A percentile compares a stretch with the other conserved stretches of the same genome.
Evolutionary conservation across 2,113 vertebrate species (phyloP).

Genomic region (Rousettus leschenaultii): DNA sequence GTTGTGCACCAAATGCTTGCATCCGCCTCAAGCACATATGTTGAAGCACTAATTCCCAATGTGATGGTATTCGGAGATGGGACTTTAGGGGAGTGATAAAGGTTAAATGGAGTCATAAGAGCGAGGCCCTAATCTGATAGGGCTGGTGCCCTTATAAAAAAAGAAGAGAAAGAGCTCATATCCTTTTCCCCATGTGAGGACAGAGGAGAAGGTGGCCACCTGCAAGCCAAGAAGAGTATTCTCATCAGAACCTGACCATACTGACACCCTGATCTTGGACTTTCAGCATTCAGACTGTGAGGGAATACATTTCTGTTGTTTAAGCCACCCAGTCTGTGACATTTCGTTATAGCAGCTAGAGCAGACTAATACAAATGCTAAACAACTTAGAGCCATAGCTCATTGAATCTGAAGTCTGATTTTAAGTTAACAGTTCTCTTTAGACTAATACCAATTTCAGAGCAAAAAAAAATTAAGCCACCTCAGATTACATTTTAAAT

Average conservation of each 20-base stretch:
- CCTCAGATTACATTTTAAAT: slow-evolving; percentile 6
- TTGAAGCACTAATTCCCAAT: background rate
- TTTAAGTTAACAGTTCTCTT: slow-evolving; percentile 24
- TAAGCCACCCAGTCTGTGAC: background rate
- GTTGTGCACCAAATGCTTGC: background rate
- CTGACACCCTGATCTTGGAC: background rate
- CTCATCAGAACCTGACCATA: background rate
- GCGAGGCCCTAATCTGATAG: background rate
- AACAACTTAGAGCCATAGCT: background rate
- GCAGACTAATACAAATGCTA: background rate
- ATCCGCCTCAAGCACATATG: background rate
- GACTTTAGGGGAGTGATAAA: background rate
- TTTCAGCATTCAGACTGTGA: background rate
- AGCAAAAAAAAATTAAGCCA: background rate
- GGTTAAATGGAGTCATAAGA: background rate
- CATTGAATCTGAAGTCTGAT: slow-evolving; percentile 18
- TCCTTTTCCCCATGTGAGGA: background rate
- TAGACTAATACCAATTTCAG: background rate
- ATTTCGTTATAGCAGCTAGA: background rate
- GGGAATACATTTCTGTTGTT: background rate
- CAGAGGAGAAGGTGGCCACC: background rate
- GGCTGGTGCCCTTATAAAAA: background rate
- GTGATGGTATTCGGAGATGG: background rate
- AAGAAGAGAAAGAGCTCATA: background rate
- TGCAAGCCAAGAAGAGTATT: background rate